These are phyloP conservation scores for Scomber colias DNA, from an alignment of 2,113 vertebrate species.

Conservation along the genomic window DNA sequence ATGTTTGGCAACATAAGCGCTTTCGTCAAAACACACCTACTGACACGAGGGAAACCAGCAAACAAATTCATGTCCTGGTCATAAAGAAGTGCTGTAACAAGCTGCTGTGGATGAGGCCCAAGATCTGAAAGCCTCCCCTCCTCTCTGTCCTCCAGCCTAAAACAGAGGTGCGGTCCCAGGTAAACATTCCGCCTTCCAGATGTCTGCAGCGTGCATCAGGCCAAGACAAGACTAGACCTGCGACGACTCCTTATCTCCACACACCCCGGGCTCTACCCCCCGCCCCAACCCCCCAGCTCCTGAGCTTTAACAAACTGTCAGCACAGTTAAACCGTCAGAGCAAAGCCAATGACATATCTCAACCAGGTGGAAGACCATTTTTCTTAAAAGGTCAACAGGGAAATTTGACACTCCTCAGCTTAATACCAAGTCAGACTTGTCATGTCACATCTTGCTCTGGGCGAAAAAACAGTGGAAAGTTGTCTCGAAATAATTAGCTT, in stretches of 20 bases:
- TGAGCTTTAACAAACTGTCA: slow-evolving; percentile 65
- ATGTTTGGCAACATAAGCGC: slow-evolving; percentile 76
- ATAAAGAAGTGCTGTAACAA: neutral
- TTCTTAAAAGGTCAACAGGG: slow-evolving; percentile 56
- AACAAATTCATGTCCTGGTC: slow-evolving; percentile 32
- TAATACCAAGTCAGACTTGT: slow-evolving; percentile 42
- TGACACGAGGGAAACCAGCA: slow-evolving; percentile 41
- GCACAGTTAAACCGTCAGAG: slow-evolving; percentile 67
- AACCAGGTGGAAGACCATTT: slow-evolving; percentile 42
- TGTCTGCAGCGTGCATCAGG: slow-evolving; percentile 79
- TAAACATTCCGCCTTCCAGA: slow-evolving; percentile 86
- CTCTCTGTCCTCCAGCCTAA: slow-evolving; percentile 63
- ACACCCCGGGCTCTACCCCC: slow-evolving; percentile 63
- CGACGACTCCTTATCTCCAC: slow-evolving; percentile 71
- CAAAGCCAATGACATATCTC: slow-evolving; percentile 50
- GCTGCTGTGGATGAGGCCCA: slow-evolving; percentile 17
- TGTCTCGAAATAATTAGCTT: slow-evolving; percentile 20
- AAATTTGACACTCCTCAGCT: slow-evolving; percentile 59
- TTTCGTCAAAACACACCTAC: slow-evolving; percentile 65
- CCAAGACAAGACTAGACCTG: slow-evolving; percentile 90
- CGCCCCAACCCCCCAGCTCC: slow-evolving; percentile 57
- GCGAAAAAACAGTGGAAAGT: slow-evolving; percentile 41
- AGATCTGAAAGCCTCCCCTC: slow-evolving; percentile 9
- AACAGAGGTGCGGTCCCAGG: slow-evolving; percentile 72
- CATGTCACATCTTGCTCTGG: slow-evolving; percentile 51